Conservation (phyloP, 1,140 invertebrate genomes). For the Drosophila bocki region DNA sequence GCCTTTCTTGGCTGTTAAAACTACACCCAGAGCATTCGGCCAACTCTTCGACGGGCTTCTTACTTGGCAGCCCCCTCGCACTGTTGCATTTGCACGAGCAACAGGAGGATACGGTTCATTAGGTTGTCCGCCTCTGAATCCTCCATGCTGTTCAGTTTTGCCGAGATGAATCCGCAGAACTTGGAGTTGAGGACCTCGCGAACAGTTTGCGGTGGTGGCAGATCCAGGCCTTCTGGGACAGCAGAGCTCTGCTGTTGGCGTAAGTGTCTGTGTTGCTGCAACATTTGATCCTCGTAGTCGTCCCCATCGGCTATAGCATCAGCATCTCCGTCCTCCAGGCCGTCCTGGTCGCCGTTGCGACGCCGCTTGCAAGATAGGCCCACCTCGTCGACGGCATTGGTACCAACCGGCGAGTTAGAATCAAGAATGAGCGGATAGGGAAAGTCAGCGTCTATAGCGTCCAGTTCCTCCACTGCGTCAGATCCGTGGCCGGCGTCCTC, state of each 20-base stretch:
- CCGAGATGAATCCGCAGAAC: conserved; percentile 83
- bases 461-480: conserved; percentile 78
- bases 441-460: conserved; percentile 82
- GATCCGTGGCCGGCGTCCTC: conserved; percentile 66
- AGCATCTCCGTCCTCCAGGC: conserved; percentile 44
- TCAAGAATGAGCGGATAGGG: conserved; percentile 81
- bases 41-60: background rate
- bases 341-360: conserved; percentile 56
- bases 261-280: conserved; percentile 81
- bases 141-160: conserved; percentile 83
- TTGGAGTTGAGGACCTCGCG: conserved; percentile 81
- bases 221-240: conserved; percentile 52
- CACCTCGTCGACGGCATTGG: conserved; percentile 26
- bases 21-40: background rate
- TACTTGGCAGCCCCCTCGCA: conserved; percentile 60
- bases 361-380: conserved; percentile 53
- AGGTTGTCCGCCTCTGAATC: conserved; percentile 82
- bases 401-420: conserved; percentile 70
- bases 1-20: conserved; percentile 28
- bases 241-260: conserved; percentile 70
- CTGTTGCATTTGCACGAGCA: conserved; percentile 79
- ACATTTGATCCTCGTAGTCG: conserved; percentile 81
- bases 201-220: conserved; percentile 77
- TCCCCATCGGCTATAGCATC: conserved; percentile 59
- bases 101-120: conserved; percentile 81